These are phyloP conservation scores for Iselma pallidipennis DNA, from an alignment of 2,888 invertebrate species.

Conservation along the genomic window DNA sequence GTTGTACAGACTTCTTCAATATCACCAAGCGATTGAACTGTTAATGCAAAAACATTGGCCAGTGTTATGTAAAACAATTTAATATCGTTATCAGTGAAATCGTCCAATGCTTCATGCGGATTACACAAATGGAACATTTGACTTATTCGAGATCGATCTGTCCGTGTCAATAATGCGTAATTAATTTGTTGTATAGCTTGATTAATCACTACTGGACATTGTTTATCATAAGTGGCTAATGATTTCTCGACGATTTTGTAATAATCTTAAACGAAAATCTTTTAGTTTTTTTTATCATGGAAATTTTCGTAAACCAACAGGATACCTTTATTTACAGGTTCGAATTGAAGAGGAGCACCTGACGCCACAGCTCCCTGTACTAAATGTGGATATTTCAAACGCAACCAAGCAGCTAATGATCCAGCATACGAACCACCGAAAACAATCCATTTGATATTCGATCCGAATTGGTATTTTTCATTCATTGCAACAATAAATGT, in stretches of 20 bases:
- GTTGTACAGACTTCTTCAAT: conserved; percentile 70
- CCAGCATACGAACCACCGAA: conserved; percentile 67
- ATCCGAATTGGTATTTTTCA: conserved; percentile 1
- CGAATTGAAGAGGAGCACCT: conserved; percentile 63
- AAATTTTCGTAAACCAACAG: background rate
- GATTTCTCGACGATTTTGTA: conserved; percentile 58
- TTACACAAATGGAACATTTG: conserved; percentile 31
- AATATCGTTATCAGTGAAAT: background rate
- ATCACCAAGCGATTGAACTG: conserved; percentile 18
- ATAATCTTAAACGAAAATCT: conserved; percentile 56
- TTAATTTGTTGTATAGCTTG: conserved; percentile 52
- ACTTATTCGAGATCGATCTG: conserved; percentile 51
- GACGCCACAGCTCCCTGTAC: conserved; percentile 63
- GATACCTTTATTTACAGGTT: conserved; percentile 53
- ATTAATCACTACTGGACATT: conserved; percentile 55
- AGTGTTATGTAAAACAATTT: conserved; percentile 2
- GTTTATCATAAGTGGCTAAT: conserved; percentile 49
- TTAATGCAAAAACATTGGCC: conserved; percentile 4
- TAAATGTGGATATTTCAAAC: conserved; percentile 63
- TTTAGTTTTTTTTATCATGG: no score
- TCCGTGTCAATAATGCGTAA: conserved; percentile 42
- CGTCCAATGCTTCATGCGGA: background rate
- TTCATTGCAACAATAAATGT: conserved; percentile 49
- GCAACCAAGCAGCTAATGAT: conserved; percentile 64
- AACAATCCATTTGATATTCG: conserved; percentile 47